These are phyloP conservation scores for Nymphalis io DNA, from an alignment of 1,140 invertebrate species.

Conservation along the genomic window DNA sequence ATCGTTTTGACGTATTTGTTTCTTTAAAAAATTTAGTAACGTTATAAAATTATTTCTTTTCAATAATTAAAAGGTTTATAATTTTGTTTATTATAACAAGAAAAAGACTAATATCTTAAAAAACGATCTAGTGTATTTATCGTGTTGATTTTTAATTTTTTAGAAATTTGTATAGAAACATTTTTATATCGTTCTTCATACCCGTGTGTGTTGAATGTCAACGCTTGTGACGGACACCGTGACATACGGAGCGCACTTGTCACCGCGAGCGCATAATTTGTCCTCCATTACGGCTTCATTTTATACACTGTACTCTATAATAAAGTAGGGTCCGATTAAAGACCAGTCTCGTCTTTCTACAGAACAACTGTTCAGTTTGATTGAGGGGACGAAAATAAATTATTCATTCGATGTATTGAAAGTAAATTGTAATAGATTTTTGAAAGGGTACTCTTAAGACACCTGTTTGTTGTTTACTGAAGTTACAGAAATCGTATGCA, in stretches of 20 bases:
- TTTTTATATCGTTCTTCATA: conserved; percentile 15
- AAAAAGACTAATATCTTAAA: no score
- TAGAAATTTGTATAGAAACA: no score
- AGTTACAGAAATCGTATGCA: not conserved
- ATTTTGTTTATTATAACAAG: no score
- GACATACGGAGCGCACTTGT: conserved; percentile 77
- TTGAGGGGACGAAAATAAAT: conserved; percentile 60
- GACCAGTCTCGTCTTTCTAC: conserved; percentile 69
- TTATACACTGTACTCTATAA: conserved; percentile 65
- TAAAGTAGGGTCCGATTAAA: conserved; percentile 73
- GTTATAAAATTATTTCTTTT: no score
- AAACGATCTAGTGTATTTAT: no score
- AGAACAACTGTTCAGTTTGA: conserved; percentile 68
- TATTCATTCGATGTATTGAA: conserved; percentile 75
- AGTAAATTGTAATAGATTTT: conserved; percentile 68
- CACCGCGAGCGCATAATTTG: conserved; percentile 71
- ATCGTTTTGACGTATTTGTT: no score
- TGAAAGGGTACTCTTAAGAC: conserved; percentile 42
- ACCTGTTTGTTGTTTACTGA: conserved; percentile 54
- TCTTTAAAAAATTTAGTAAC: no score
- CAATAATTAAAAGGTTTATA: no score
- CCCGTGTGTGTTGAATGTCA: conserved; percentile 43
- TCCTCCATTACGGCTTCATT: conserved; percentile 72
- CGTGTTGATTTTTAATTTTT: no score
- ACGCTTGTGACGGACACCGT: conserved; percentile 67